phyloP scores from a whole-genome alignment of 1,140 invertebrate species.

The Drosophila elegans region DNA sequence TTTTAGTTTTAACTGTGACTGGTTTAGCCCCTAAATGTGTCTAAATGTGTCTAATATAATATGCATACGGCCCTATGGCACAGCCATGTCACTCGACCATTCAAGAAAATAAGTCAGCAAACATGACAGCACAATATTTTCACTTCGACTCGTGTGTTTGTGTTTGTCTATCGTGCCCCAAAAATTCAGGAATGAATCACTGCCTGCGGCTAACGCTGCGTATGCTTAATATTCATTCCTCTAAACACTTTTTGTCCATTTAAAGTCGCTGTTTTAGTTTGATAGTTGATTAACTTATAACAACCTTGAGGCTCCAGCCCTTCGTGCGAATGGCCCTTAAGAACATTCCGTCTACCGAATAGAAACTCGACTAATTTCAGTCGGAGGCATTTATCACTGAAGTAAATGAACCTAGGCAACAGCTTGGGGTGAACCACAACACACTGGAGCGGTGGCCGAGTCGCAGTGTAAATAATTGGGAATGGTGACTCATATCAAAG shows the following conservation, averaged over 20 bases:
- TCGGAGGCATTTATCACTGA: conserved; percentile 1
- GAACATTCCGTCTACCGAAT: conserved; percentile 66
- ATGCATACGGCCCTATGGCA: conserved; percentile 24
- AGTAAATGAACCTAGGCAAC: conserved; percentile 63
- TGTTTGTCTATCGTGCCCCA: conserved; percentile 18
- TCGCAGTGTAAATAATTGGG: not conserved
- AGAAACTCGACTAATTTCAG: conserved; percentile 62
- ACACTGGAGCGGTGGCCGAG: conserved; percentile 8
- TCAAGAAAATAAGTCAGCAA: conserved; percentile 33
- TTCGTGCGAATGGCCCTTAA: conserved; percentile 52
- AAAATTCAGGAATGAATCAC: conserved; percentile 18
- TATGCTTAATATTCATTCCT: conserved; percentile 26
- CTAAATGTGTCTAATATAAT: conserved; percentile 45
- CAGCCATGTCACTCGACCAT: conserved; percentile 50
- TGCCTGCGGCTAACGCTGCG: conserved; percentile 15
- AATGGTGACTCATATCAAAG: conserved; percentile 16
- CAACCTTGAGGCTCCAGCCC: conserved; percentile 61
- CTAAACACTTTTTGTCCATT: not conserved
- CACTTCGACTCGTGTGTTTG: conserved; percentile 5
- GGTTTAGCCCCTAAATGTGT: not conserved
- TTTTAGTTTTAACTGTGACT: conserved; percentile 11
- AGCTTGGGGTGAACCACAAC: conserved; percentile 51
- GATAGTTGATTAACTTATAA: conserved; percentile 36
- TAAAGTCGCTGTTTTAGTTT: conserved; percentile 14
- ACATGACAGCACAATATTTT: conserved; percentile 22